Conservation (phyloP, 2,888 invertebrate genomes). For the Plemyria rubiginata region DNA sequence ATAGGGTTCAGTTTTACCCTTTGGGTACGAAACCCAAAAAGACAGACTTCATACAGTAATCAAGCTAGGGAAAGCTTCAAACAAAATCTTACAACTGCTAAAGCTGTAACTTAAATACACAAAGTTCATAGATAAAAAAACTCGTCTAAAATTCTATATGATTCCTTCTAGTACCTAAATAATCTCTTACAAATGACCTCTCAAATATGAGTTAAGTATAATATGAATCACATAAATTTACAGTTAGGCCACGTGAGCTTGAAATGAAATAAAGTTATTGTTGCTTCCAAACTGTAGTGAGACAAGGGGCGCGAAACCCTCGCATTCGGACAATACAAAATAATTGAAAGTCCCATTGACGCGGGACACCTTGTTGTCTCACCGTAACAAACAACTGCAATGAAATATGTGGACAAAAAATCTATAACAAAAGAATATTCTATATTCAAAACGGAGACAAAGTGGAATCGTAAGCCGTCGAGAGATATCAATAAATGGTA, state of each 20-base stretch:
- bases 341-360: constrained; percentile 70
- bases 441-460: constrained; percentile 61
- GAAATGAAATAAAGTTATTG: not conserved
- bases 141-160: too few relatives aligned
- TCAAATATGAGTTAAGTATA: too few relatives aligned
- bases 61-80: too few relatives aligned
- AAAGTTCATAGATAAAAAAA: too few relatives aligned
- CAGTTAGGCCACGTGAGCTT: constrained; percentile 2
- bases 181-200: too few relatives aligned
- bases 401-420: constrained; percentile 78
- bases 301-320: constrained; percentile 42
- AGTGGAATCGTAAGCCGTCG: constrained; percentile 58
- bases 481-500: constrained; percentile 71
- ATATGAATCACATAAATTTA: not conserved
- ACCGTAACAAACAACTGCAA: constrained; percentile 62
- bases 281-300: not conserved
- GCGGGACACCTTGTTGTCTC: constrained; percentile 64
- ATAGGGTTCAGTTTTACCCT: too few relatives aligned
- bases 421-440: constrained; percentile 70
- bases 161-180: too few relatives aligned
- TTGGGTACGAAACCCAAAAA: too few relatives aligned
- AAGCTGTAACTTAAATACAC: too few relatives aligned
- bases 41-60: too few relatives aligned
- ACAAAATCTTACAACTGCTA: too few relatives aligned
- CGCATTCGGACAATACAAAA: constrained; percentile 57